Evolutionary conservation across 1,140 invertebrate species (phyloP).

Genomic region (Harpegnathos saltator): DNA sequence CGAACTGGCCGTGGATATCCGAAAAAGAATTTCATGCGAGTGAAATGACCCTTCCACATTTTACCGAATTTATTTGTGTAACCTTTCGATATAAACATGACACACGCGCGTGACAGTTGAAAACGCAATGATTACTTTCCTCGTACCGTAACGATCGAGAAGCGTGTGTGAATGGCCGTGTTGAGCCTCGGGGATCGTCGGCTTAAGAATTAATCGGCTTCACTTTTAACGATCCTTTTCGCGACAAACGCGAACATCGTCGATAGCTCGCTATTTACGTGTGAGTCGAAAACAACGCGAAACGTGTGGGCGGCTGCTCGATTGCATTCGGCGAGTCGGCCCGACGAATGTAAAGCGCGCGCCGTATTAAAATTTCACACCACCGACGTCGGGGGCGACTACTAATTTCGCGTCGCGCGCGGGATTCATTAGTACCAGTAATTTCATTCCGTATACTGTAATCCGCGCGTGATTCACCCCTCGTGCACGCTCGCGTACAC

Average conservation of each 20-base stretch:
- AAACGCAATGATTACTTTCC: too few species aligned
- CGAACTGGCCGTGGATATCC: background rate
- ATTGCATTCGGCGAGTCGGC: constrained; percentile 42
- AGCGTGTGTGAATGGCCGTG: background rate
- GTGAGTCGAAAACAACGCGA: constrained; percentile 1
- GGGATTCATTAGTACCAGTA: constrained; percentile 62
- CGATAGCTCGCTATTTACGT: background rate
- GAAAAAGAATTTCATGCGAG: background rate
- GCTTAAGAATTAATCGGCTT: background rate
- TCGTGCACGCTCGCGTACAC: constrained; percentile 26
- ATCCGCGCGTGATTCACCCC: constrained; percentile 59
- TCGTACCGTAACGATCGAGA: too few species aligned
- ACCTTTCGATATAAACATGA: background rate
- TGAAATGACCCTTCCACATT: background rate
- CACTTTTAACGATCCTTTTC: constrained; percentile 12
- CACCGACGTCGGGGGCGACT: constrained; percentile 53
- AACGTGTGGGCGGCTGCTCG: constrained; percentile 28
- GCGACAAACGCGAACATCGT: background rate
- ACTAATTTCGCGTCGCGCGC: constrained; percentile 51
- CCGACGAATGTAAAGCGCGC: constrained; percentile 53
- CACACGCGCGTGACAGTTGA: background rate
- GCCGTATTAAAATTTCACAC: constrained; percentile 59
- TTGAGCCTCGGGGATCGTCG: background rate
- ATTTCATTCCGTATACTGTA: constrained; percentile 61
- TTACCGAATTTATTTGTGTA: background rate